Conservation (phyloP, 2,797 vertebrate genomes). For the Graptemys geographica region DNA sequence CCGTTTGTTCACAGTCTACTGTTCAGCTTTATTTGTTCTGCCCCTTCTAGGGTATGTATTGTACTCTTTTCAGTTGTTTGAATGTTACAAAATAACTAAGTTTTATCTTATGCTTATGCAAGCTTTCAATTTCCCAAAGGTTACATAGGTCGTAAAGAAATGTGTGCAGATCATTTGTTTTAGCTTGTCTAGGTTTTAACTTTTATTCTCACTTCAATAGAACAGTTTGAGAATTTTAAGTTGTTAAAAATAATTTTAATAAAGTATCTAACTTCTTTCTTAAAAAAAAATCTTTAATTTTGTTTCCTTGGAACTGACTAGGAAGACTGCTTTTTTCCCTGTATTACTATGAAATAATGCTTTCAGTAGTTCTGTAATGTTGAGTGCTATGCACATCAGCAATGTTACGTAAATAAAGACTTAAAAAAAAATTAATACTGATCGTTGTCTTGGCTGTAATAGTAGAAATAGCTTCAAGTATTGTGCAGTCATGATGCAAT, state of each 20-base stretch:
- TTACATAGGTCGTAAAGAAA: not conserved
- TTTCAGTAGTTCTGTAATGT: not conserved
- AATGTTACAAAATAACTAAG: fast-evolving
- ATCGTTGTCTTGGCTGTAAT: not conserved
- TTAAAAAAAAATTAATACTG: not conserved
- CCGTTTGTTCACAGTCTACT: slow-evolving; percentile 96
- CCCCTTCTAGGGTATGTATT: slow-evolving; percentile 94
- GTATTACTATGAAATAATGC: not conserved
- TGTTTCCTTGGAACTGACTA: not conserved
- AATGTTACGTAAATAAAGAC: not conserved
- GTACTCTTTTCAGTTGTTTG: not conserved
- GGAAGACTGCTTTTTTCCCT: not conserved
- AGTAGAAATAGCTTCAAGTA: slow-evolving; percentile 29
- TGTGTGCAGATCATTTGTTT: not conserved
- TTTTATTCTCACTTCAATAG: not conserved
- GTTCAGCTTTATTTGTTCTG: slow-evolving; percentile 96
- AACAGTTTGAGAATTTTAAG: not conserved
- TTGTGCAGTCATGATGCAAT: slow-evolving; percentile 76
- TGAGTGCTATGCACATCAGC: not conserved
- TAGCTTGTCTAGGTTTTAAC: not conserved
- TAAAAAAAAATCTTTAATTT: not conserved
- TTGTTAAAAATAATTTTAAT: not conserved
- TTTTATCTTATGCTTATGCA: not conserved
- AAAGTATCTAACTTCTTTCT: not conserved
- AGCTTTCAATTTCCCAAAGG: not conserved